A percentile compares a stretch with the other conserved stretches of the same genome.
Conservation (phyloP, 2,113 vertebrate species). For the Gopherus flavomarginatus region DNA sequence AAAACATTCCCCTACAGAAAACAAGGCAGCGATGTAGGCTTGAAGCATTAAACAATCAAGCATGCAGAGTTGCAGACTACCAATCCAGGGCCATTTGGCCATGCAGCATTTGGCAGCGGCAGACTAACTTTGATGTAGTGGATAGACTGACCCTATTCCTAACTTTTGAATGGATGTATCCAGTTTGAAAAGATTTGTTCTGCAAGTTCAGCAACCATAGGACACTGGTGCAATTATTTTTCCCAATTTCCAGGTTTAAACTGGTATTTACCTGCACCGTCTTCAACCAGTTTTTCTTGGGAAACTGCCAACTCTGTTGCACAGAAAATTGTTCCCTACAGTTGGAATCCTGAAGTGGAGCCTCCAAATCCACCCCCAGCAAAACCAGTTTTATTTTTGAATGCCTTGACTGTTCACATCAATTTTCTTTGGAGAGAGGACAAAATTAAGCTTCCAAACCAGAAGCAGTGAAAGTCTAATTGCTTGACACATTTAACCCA, state of each 20-base stretch:
- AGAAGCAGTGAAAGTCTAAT: no score
- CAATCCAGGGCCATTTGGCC: neutral
- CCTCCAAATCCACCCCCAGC: no score
- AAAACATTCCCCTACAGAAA: neutral
- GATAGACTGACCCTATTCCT: neutral
- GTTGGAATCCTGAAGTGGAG: no score
- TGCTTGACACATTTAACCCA: no score
- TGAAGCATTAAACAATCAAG: neutral
- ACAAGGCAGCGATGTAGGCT: neutral
- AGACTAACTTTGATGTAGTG: neutral
- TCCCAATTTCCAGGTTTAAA: neutral
- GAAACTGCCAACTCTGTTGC: neutral
- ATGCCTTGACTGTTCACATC: no score
- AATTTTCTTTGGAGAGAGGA: no score
- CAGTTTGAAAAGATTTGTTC: neutral
- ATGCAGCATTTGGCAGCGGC: neutral
- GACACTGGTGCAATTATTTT: neutral
- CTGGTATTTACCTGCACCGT: neutral
- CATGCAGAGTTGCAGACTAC: neutral
- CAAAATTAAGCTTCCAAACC: no score
- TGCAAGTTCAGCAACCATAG: no score
- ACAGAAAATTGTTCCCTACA: no score
- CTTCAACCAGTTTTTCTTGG: neutral
- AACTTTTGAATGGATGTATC: neutral
- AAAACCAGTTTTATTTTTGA: no score